Percentiles rank a stretch among this genome's conserved stretches.
phyloP scores from a whole-genome alignment of 1,140 invertebrate genomes.

The Vollenhovia emeryi region DNA sequence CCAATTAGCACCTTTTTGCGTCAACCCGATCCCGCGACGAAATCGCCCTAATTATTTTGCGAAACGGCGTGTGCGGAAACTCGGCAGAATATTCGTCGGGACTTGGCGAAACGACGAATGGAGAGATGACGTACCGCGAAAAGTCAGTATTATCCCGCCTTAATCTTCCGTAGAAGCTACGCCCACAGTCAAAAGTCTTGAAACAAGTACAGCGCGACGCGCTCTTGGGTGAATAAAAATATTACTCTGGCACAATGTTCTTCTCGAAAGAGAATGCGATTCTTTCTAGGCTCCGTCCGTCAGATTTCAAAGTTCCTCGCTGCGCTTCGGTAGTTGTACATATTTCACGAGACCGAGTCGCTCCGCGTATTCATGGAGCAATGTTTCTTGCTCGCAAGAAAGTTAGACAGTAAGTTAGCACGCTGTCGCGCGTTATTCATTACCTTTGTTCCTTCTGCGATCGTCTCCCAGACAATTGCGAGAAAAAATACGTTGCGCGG shows the following conservation, averaged over 20 bases:
- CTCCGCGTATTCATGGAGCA: slow-evolving; percentile 57
- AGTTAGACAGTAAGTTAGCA: slow-evolving; percentile 63
- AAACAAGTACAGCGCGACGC: slow-evolving; percentile 8
- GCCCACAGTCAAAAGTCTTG: neutral
- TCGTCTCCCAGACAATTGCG: slow-evolving; percentile 47
- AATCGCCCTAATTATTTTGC: neutral
- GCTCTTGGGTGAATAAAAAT: slow-evolving; percentile 53
- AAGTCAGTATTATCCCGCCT: neutral
- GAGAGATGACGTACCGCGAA: neutral
- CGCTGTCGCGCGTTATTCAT: slow-evolving; percentile 64
- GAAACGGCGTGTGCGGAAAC: neutral
- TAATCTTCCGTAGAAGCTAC: slow-evolving; percentile 31
- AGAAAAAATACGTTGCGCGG: slow-evolving; percentile 30
- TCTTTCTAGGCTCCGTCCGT: slow-evolving; percentile 45
- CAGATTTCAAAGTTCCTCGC: slow-evolving; percentile 50
- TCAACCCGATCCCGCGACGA: neutral
- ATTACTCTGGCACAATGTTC: slow-evolving; percentile 32
- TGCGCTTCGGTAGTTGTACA: slow-evolving; percentile 49
- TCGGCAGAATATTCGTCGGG: neutral
- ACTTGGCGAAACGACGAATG: neutral
- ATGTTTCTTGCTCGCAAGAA: slow-evolving; percentile 62
- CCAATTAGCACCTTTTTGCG: slow-evolving; percentile 50
- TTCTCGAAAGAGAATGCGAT: slow-evolving; percentile 60
- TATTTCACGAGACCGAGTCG: slow-evolving; percentile 52
- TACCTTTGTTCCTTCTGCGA: slow-evolving; percentile 50